A percentile compares a stretch with the other conserved stretches of the same genome.
phyloP scores from a whole-genome alignment of 2,113 vertebrate species.

The Esox niger region DNA sequence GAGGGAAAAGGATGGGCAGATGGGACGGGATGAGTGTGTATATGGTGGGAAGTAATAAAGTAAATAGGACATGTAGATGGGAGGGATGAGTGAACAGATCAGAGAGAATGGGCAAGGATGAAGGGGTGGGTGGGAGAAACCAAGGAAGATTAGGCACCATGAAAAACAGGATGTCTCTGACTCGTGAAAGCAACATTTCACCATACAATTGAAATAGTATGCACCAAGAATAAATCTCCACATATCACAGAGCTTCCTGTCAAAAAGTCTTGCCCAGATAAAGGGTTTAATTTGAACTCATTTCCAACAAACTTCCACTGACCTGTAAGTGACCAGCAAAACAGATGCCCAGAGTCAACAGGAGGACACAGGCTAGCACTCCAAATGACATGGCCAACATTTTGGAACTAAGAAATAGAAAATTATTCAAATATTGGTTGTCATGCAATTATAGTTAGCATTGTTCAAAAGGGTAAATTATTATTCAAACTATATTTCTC shows the following conservation, averaged over 20 bases:
- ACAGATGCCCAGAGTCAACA: conserved; percentile 78
- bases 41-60: too few relatives aligned
- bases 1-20: background rate
- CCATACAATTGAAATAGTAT: conserved; percentile 17
- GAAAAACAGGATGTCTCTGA: conserved; percentile 1
- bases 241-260: background rate
- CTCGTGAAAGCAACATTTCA: background rate
- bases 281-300: conserved; percentile 9
- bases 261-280: background rate
- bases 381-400: conserved; percentile 79
- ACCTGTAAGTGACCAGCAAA: conserved; percentile 84
- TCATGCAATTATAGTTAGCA: background rate
- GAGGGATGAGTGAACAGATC: too few relatives aligned
- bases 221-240: conserved; percentile 1
- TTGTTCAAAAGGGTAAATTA: background rate
- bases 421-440: background rate
- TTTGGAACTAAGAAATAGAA: conserved; percentile 61
- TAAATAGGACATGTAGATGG: too few relatives aligned
- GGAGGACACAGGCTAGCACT: conserved; percentile 75
- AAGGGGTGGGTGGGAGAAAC: too few relatives aligned
- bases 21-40: conserved; percentile 3
- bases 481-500: background rate
- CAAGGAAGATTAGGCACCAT: too few relatives aligned
- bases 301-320: conserved; percentile 60
- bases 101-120: too few relatives aligned